Evolutionary conservation across 2,113 vertebrate genomes (phyloP), one percentile per base, ranked within the genome.

Genomic region (Malaclemys terrapin): DNA sequence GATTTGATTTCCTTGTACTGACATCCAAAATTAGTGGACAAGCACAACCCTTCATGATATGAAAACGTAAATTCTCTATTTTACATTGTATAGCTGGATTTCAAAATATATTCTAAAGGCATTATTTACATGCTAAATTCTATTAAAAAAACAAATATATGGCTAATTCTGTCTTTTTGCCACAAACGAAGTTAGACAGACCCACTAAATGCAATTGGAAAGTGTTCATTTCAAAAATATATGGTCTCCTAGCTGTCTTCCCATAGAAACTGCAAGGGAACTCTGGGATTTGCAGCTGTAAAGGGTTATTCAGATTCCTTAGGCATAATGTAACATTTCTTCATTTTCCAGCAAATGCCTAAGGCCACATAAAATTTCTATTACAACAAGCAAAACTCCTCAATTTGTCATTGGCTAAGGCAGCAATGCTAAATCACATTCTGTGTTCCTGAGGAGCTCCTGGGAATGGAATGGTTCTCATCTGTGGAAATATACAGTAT

Each of bases 291-390:
- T 92, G 14, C 27, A 82, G 53, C 52, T 29, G 54, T 83, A 88
- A 95, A 93, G 90, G 72, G 49, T 84, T 93, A 88, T 56, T 22
- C 45, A 62, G 80, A 31, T 94, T 80, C 38, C 17, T 72, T 47
- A 85, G 10, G 45, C 94, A 96, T 85, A 12, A 47, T 80, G 10
- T 2, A 96, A 95, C 75, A 0, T 50, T 62, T 82, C 65, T 93
- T 93, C 11, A 57, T 92, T 92, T 96, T 89, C 78, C 80, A 93
- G 52, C 52, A 35, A 91, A 22, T 85, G 45, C 53, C 47, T 89
- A 65, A 12, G 80, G 80, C 38, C 29, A 91, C 14, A 50, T n/a
- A 84, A 19, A 53, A 38, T 95, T 92, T 91, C 80, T 57, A 49
- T 80, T 54, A 80, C 3, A 91, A 57, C 27, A 79, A 91, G 10